A percentile compares a stretch with the other conserved stretches of the same genome.
Evolutionary conservation across 2,113 vertebrate species (phyloP).

Genomic region (Carassius gibelio): DNA sequence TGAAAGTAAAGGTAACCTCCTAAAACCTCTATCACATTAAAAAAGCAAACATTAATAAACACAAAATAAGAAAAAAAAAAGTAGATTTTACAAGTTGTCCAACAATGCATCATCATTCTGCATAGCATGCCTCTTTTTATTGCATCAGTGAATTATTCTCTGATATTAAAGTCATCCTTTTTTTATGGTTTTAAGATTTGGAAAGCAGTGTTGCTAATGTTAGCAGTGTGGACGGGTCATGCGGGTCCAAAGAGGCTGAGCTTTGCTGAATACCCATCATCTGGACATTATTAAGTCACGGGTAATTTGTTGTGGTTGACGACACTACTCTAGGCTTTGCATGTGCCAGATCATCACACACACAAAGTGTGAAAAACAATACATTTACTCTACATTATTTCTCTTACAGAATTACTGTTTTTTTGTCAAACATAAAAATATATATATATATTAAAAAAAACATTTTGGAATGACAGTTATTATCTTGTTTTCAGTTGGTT

Average conservation of each 20-base stretch:
- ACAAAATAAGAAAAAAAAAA: background rate
- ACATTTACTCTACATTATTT: background rate
- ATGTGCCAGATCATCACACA: conserved; percentile 30
- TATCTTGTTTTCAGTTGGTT: no score
- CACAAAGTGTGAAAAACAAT: background rate
- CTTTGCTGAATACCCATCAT: conserved; percentile 52
- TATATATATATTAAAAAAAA: no score
- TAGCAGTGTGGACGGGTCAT: conserved; percentile 49
- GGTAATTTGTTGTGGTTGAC: conserved; percentile 57
- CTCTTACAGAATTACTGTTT: no score
- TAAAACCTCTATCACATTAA: background rate
- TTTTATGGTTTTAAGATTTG: background rate
- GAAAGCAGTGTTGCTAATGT: background rate
- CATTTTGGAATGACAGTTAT: no score
- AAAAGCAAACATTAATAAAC: background rate
- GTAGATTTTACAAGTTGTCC: no score
- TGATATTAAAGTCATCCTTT: background rate
- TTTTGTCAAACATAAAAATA: background rate
- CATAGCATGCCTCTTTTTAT: background rate
- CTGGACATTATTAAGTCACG: conserved; percentile 56
- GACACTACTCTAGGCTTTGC: conserved; percentile 1
- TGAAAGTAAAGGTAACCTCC: background rate
- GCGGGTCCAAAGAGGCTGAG: conserved; percentile 50
- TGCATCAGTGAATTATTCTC: background rate
- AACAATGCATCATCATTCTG: background rate